Evolutionary conservation across 2,113 vertebrate genomes (phyloP), one percentile per base, ranked within the genome.

Genomic region (Hipposideros armiger): DNA sequence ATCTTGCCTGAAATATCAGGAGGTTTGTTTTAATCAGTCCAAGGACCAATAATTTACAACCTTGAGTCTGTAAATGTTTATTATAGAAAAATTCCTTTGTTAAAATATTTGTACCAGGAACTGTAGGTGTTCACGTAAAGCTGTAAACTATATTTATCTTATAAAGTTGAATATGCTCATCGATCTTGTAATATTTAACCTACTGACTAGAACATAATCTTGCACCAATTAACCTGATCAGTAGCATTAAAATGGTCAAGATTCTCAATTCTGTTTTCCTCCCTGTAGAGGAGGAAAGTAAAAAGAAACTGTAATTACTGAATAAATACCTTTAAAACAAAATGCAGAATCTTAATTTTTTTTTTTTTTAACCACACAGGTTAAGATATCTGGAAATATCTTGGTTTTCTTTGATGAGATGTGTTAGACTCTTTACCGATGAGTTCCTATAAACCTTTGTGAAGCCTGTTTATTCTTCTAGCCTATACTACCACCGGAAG

Each of bases 81-180:
- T 26, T 64, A 85, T 26, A 67, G 36, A 86, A 96, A 95, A 95
- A 32, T 84, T 54, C 11, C 5, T 88, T 96, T 87, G 45, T 72
- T 93, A 97, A 95, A 95, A 93, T 66, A 91, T 42, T 47, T 95
- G 83, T 80, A 95, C 15, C 42, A 80, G 47, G 16, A 91, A 87
- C 30, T 56, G 2, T 69, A 42, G 40, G 1, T 54, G 58, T 91
- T 95, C 42, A 69, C 62, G 87, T 93, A 81, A 82, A 66, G 50
- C 14, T 84, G 2, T 80, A 83, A 89, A 45, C 66, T 95, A 60
- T 62, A 88, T 82, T 94, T 87, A 90, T 22, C 74, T 91, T 15
- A 90, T 47, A 82, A 93, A 91, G 56, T 2, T 87, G 58, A 77
- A 67, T 67, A 54, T 90, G 28, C 22, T 91, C 28, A 92, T 36